Evolutionary conservation across 1,140 invertebrate genomes (phyloP).

Genomic region (Dendrolimus kikuchii): DNA sequence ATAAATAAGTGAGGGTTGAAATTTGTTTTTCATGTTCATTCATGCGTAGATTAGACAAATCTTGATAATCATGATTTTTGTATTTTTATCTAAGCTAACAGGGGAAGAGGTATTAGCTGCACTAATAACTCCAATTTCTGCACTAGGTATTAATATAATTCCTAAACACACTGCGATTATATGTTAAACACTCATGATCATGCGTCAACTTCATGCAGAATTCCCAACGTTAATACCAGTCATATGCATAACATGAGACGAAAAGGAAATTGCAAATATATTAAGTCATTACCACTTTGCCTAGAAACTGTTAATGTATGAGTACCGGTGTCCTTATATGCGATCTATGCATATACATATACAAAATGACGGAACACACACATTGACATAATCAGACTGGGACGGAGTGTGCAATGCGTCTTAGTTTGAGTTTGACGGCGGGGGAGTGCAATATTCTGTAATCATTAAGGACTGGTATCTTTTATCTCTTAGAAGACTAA

Average conservation of each 20-base stretch:
- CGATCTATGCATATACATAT: constrained; percentile 37
- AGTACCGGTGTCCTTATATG: constrained; percentile 23
- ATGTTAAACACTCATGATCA: not conserved
- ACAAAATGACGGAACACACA: constrained; percentile 35
- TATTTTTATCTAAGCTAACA: too few species aligned
- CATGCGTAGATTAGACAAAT: too few species aligned
- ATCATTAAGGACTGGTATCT: too few species aligned
- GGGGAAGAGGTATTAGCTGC: too few species aligned
- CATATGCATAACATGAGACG: constrained; percentile 16
- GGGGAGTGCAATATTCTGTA: too few species aligned
- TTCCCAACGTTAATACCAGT: constrained; percentile 10
- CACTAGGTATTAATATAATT: not conserved
- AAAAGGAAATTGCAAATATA: constrained; percentile 55
- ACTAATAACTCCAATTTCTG: too few species aligned
- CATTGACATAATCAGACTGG: constrained; percentile 1
- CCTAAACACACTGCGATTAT: not conserved
- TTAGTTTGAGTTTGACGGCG: too few species aligned
- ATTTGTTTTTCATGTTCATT: too few species aligned
- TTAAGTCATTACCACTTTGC: constrained; percentile 35
- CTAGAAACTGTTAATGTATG: constrained; percentile 15
- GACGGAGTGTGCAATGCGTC: constrained; percentile 3
- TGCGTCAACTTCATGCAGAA: constrained; percentile 2
- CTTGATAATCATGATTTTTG: too few species aligned
- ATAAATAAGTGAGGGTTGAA: too few species aligned
- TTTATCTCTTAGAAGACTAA: too few species aligned